Percentiles rank a stretch among this genome's conserved stretches.
phyloP scores from a whole-genome alignment of 2,797 vertebrate species.

The Characodon lateralis region DNA sequence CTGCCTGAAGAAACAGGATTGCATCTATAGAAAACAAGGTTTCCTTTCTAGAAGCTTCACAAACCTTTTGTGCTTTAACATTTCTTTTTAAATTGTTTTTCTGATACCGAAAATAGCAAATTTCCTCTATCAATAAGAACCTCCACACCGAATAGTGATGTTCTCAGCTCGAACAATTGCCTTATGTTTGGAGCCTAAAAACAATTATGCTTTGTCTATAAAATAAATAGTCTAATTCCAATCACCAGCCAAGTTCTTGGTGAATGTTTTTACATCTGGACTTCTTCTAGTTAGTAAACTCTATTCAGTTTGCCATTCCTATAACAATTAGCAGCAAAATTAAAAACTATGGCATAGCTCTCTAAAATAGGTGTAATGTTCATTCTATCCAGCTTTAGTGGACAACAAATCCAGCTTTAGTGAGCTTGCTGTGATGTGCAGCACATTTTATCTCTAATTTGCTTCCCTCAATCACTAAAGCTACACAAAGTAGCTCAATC shows the following conservation, averaged over 20 bases:
- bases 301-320: neutral
- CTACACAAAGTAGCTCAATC: constrained; percentile 1
- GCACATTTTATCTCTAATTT: neutral
- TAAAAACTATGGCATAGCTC: neutral
- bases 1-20: neutral
- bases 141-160: neutral
- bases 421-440: neutral
- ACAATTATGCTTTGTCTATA: neutral
- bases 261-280: neutral
- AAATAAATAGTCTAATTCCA: neutral
- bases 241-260: neutral
- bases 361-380: neutral
- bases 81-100: neutral
- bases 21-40: neutral
- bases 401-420: constrained; percentile 8
- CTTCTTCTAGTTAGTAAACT: neutral
- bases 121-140: neutral
- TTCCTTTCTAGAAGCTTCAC: neutral
- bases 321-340: neutral
- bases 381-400: neutral
- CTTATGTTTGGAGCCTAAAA: neutral
- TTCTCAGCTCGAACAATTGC: neutral
- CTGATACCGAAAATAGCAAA: neutral
- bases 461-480: neutral
- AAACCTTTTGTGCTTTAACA: neutral